phyloP scores from a whole-genome alignment of 2,888 invertebrate species.

The Ypsolopha scabrella region DNA sequence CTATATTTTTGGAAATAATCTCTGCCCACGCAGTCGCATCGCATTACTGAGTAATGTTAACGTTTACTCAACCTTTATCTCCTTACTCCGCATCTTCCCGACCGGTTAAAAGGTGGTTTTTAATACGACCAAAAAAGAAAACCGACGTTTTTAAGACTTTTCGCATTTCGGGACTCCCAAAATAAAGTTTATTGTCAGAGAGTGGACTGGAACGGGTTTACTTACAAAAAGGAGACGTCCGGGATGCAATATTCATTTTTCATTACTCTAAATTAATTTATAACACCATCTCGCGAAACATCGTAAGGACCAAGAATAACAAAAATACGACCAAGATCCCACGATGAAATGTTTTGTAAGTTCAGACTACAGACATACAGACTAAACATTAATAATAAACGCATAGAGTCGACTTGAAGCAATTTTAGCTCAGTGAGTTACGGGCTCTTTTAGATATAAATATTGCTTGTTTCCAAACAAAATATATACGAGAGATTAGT shows the following conservation, averaged over 20 bases:
- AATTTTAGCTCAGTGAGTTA: too few relatives aligned
- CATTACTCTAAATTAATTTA: background rate
- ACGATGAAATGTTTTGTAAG: too few relatives aligned
- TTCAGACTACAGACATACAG: too few relatives aligned
- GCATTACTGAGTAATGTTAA: constrained; percentile 20
- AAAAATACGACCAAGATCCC: too few relatives aligned
- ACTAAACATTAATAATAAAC: too few relatives aligned
- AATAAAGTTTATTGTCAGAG: constrained; percentile 55
- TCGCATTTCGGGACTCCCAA: constrained; percentile 38
- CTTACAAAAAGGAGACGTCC: background rate
- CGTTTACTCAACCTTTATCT: constrained; percentile 25
- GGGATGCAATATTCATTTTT: background rate
- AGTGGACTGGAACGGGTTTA: constrained; percentile 22
- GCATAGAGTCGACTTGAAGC: too few relatives aligned
- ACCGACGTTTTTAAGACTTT: constrained; percentile 31
- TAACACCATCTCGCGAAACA: background rate
- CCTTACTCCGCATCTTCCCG: constrained; percentile 26
- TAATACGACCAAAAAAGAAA: constrained; percentile 30
- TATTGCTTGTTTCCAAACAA: too few relatives aligned
- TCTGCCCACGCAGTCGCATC: background rate
- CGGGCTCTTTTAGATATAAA: too few relatives aligned
- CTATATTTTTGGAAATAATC: too few relatives aligned
- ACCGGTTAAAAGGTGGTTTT: constrained; percentile 38
- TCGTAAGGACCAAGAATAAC: too few relatives aligned
- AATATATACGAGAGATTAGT: too few relatives aligned